Evolutionary conservation across 2,797 vertebrate genomes (phyloP).

Genomic region (Benthosema pterotum): DNA sequence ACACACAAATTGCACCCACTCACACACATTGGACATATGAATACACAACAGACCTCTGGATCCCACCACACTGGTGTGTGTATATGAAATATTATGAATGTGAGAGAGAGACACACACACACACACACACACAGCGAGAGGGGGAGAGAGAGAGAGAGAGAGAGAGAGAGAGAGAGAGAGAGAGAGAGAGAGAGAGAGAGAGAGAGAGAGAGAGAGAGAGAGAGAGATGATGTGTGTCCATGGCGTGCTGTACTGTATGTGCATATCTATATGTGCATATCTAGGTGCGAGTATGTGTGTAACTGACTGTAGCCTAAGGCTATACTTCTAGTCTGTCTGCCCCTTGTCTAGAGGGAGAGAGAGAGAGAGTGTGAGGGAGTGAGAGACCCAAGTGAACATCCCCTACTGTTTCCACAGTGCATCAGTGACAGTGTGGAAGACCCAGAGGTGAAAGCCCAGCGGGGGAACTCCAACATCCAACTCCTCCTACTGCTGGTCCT

Average conservation of each 20-base stretch:
- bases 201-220: conserved; percentile 4
- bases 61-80: too few species aligned
- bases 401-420: conserved; percentile 29
- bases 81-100: conserved; percentile 16
- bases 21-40: too few species aligned
- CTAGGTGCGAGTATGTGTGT: conserved; percentile 2
- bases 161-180: conserved; percentile 7
- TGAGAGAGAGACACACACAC: too few species aligned
- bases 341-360: conserved; percentile 38
- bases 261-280: background rate
- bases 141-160: background rate
- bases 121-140: too few species aligned
- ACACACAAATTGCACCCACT: too few species aligned
- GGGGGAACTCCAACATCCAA: too few species aligned
- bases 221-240: background rate
- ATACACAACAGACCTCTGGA: too few species aligned
- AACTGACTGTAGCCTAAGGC: conserved; percentile 54
- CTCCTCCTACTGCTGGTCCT: too few species aligned
- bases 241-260: background rate
- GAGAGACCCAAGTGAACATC: conserved; percentile 10
- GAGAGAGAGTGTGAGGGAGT: too few species aligned
- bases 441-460: conserved; percentile 17
- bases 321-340: conserved; percentile 59
- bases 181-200: conserved; percentile 2
- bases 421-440: conserved; percentile 21